Evolutionary conservation across 2,113 vertebrate species (phyloP).

Genomic region (Xiphias gladius): DNA sequence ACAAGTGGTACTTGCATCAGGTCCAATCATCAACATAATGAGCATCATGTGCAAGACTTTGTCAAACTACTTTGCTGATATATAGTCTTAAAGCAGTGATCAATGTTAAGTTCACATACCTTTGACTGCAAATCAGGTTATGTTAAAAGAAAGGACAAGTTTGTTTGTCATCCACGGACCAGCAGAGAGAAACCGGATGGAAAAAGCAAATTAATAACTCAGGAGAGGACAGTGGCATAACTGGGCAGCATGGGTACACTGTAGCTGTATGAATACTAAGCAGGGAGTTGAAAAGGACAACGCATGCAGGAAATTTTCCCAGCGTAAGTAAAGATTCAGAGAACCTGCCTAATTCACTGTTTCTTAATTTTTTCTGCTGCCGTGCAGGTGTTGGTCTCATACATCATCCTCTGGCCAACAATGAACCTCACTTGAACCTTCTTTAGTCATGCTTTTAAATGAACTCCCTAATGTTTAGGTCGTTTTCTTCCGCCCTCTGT

Average conservation of each 20-base stretch:
- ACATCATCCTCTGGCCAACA: constrained; percentile 38
- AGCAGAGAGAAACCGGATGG: not conserved
- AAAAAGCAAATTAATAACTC: not conserved
- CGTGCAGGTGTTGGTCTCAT: constrained; percentile 34
- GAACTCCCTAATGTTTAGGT: constrained; percentile 20
- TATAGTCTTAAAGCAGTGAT: not conserved
- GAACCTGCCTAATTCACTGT: constrained; percentile 5
- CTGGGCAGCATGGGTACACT: not conserved
- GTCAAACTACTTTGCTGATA: not conserved
- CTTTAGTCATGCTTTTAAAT: constrained; percentile 50
- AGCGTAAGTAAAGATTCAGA: constrained; percentile 28
- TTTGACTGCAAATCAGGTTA: not conserved
- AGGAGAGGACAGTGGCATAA: not conserved
- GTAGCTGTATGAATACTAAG: constrained; percentile 25
- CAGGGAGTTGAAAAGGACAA: constrained; percentile 23
- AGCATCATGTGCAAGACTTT: not conserved
- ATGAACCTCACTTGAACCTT: constrained; percentile 25
- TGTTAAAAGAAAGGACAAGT: not conserved
- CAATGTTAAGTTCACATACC: not conserved
- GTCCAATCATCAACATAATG: not conserved
- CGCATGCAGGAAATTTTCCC: not conserved
- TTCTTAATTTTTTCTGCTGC: constrained; percentile 39
- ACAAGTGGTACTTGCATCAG: not conserved
- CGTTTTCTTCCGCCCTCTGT: constrained; percentile 31
- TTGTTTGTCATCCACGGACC: not conserved